Evolutionary conservation across 30 jellyfish, hydroid and myxozoan genomes (phyloP), one percentile per base, ranked within the genome.

Genomic region (Sanderia malayensis): DNA sequence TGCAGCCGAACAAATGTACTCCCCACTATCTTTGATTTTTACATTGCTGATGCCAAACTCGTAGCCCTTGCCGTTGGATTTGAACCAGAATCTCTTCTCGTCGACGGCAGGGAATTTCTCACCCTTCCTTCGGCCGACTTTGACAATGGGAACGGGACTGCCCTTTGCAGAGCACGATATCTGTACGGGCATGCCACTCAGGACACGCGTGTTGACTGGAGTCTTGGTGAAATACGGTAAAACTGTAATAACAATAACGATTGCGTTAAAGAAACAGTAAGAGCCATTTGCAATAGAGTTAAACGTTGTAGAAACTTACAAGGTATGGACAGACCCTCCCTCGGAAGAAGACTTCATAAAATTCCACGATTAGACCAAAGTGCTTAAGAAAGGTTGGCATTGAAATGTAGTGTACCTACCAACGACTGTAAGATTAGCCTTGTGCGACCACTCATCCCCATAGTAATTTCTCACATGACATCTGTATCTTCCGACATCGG

Each of bases 161-260:
- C 98, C 98, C 28, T 80, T 77, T 20, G 98, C 98, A 3, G 96
- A 83, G 83, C 98, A 92, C 2, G 92, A 85, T 7, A 92, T 84
- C 72, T 79, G 89, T 17, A 92, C 94, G 13, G 95, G 64, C 31
- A 68, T 83, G 0, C 95, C 98, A 58, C 96, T 92, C 52, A 69
- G 87, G 26, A 79, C 95, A 2, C 75, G 81, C 11, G 82, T 61
- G 68, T 83, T 86, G n/a, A 31, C 60, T 3, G 95, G 95, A 32
- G 52, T 74, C 53, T 79, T 82, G 46, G 69, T 62, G 61, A 85
- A 85, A 27, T 58, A 60, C 28, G 95, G 95, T 31, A 60, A 75
- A 13, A 85, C 95, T 85, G 65, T 15, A 83, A 73, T 4, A 15
- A 34, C 31, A 22, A 49, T 7, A n/a, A n/a, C n/a, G n/a, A n/a